Percentiles rank a stretch among this genome's conserved stretches.
Evolutionary conservation across 2,888 invertebrate genomes (phyloP).

Genomic region (Cenopis cana): DNA sequence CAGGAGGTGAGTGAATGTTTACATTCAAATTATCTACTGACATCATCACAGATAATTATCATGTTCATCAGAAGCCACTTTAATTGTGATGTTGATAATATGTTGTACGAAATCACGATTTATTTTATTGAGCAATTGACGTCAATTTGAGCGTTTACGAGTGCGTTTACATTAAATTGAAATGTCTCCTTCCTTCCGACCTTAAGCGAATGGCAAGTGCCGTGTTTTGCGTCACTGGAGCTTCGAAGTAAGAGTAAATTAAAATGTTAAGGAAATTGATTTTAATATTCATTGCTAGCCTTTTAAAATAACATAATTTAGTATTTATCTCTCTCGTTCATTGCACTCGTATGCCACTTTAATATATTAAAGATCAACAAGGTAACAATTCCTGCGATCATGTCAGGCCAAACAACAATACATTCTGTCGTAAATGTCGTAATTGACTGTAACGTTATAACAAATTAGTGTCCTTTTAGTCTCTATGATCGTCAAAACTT

Average conservation of each 20-base stretch:
- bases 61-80: constrained; percentile 13
- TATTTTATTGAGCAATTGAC: constrained; percentile 46
- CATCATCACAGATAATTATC: constrained; percentile 27
- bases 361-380: constrained; percentile 36
- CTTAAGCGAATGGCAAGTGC: constrained; percentile 56
- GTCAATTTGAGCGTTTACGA: constrained; percentile 48
- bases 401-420: constrained; percentile 14
- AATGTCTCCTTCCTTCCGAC: constrained; percentile 67
- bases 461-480: not conserved
- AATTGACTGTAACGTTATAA: constrained; percentile 10
- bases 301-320: constrained; percentile 31
- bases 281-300: constrained; percentile 33
- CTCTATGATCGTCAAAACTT: too few species aligned
- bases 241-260: constrained; percentile 48
- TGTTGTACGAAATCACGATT: constrained; percentile 2
- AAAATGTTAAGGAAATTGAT: constrained; percentile 58
- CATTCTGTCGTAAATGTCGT: constrained; percentile 8
- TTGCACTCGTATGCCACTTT: constrained; percentile 32
- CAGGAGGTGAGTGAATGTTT: constrained; percentile 87
- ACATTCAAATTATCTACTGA: constrained; percentile 35
- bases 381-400: constrained; percentile 19
- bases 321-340: constrained; percentile 15
- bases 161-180: constrained; percentile 47
- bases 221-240: constrained; percentile 56
- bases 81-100: not conserved